Conservation (phyloP, 2,888 invertebrate species). For the Andrena flavipes region DNA sequence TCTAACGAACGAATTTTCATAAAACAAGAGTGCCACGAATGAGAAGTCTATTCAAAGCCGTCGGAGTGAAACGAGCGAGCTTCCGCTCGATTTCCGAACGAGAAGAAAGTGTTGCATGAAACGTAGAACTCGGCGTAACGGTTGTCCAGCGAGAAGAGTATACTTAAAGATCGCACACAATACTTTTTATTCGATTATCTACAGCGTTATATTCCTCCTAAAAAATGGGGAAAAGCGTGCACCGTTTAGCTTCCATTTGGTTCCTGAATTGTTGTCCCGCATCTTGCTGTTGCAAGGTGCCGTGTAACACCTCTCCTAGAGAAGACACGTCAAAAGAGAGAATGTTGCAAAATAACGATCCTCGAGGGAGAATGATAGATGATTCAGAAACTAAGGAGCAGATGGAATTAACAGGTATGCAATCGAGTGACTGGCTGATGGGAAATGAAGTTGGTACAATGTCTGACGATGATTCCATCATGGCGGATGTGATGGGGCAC, state of each 20-base stretch:
- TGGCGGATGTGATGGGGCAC: not conserved
- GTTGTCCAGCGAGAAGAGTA: too few species aligned
- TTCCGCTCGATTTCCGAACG: slow-evolving; percentile 14
- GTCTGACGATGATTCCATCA: not conserved
- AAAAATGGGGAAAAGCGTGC: slow-evolving; percentile 56
- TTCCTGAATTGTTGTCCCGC: slow-evolving; percentile 69
- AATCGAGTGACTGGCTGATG: slow-evolving; percentile 9
- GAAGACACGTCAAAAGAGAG: not conserved
- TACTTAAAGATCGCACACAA: too few species aligned
- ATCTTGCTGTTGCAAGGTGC: slow-evolving; percentile 48
- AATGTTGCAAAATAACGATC: not conserved
- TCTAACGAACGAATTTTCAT: not conserved
- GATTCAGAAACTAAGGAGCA: not conserved
- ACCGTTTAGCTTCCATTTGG: slow-evolving; percentile 64
- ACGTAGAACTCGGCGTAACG: not conserved
- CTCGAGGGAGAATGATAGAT: not conserved
- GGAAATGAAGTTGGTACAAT: not conserved
- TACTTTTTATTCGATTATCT: too few species aligned
- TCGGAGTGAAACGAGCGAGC: slow-evolving; percentile 28
- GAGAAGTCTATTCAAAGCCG: not conserved
- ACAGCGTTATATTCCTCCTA: slow-evolving; percentile 52
- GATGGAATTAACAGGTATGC: slow-evolving; percentile 13
- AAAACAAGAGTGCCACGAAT: not conserved
- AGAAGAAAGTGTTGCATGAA: slow-evolving; percentile 17
- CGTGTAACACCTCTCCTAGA: not conserved